These are phyloP conservation scores for Drosophila pachea DNA, from an alignment of 1,140 invertebrate genomes.

Conservation along the genomic window DNA sequence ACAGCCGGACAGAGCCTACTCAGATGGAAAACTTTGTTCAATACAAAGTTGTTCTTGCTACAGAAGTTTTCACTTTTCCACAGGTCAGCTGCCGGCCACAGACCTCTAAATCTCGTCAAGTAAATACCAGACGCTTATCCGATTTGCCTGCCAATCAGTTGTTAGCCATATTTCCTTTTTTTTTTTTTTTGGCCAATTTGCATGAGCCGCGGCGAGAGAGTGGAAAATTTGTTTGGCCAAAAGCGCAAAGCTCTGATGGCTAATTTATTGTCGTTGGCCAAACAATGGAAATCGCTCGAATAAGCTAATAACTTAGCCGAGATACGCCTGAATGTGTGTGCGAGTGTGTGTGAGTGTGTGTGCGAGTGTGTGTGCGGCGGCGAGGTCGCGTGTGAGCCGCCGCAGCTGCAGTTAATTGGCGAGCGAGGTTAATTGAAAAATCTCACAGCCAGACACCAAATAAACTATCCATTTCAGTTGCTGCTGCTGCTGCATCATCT, in stretches of 20 bases:
- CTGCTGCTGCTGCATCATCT: conserved; percentile 1
- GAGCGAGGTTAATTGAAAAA: conserved; percentile 44
- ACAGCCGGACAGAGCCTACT: no score
- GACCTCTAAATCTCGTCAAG: neutral
- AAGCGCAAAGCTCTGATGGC: conserved; percentile 11
- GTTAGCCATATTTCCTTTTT: conserved; percentile 15
- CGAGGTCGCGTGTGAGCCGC: conserved; percentile 2
- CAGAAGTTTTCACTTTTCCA: conserved; percentile 13
- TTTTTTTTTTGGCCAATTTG: no score
- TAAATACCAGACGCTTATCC: conserved; percentile 20
- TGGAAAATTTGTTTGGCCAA: conserved; percentile 22
- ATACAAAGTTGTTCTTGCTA: no score
- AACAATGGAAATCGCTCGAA: conserved; percentile 28
- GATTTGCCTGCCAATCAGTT: conserved; percentile 37
- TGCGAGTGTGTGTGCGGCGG: neutral
- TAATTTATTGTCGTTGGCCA: conserved; percentile 13
- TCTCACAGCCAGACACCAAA: conserved; percentile 21
- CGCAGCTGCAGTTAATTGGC: conserved; percentile 24
- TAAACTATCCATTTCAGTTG: neutral
- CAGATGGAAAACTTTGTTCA: no score
- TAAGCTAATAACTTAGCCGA: no score
- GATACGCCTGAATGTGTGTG: no score
- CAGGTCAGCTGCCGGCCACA: neutral
- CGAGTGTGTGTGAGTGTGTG: neutral
- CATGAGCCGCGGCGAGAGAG: neutral